Evolutionary conservation across 2,797 vertebrate species (phyloP), one percentile per base, ranked within the genome.

Genomic region (Pelodytes ibericus): DNA sequence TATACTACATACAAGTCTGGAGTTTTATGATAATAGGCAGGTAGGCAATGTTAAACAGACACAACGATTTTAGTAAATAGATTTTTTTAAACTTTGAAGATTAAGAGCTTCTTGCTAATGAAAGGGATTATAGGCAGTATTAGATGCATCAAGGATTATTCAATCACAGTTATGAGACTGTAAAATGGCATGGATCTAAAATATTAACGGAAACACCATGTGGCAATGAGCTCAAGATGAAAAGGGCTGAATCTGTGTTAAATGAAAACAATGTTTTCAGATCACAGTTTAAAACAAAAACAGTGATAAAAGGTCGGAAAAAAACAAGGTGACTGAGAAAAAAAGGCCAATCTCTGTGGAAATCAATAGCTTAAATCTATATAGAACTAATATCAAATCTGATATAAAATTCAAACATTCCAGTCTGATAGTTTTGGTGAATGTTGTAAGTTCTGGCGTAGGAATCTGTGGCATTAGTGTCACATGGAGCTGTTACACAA

Each of bases 61-160:
- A 44, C 24, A 57, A 57, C 49, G 16, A 33, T 53, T 16, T 24
- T 20, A 22, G 2, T 53, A 53, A 53, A 53, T 22, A 20, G 49
- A 65, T 22, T 57, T 29, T 57, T 20, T 2, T 4, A 27, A 66
- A 58, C 51, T 58, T 64, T 73, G 61, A 66, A 65, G 51, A 7
- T 36, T 13, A 27, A 36, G 16, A 27, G 27, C 15, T 69, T 47
- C 68, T 62, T 7, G 26, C 30, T 61, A 27, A 63, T 68, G 41
- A 58, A 8, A 20, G 47, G 58, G 66, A 76, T 76, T 76, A 76
- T 29, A 62, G 36, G 4, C 11, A 44, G 26, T 76, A 69, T 70
- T 49, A 30, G 30, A 62, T 62, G 47, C 33, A 31, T 70, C 18
- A 39, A 33, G 74, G 74, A 69, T 76, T 63, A 69, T 31, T 70